Evolutionary conservation across 2,888 invertebrate species (phyloP).

Genomic region (Diabrotica balteata): DNA sequence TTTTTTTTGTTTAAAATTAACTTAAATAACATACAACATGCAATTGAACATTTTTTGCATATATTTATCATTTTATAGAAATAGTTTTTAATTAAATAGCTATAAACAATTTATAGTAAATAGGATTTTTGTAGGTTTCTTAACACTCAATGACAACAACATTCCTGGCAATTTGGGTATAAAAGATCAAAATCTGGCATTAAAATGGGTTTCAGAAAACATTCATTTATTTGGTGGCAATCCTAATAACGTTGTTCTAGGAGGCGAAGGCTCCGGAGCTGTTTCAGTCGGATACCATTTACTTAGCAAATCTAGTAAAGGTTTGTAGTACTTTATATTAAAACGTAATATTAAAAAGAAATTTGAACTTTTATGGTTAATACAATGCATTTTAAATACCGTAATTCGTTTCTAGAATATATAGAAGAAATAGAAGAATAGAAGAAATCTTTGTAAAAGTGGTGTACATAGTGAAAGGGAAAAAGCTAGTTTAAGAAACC

Average conservation of each 20-base stretch:
- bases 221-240: constrained; percentile 17
- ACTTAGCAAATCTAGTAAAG: constrained; percentile 4
- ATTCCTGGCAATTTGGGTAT: constrained; percentile 19
- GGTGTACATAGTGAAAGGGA: too few species aligned
- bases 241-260: constrained; percentile 8
- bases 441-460: too few species aligned
- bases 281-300: constrained; percentile 7
- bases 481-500: too few species aligned
- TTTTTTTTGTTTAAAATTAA: background rate
- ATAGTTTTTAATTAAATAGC: too few species aligned
- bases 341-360: too few species aligned
- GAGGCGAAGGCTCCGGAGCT: constrained; percentile 13
- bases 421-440: too few species aligned
- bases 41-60: too few species aligned
- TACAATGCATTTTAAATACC: too few species aligned
- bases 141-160: constrained; percentile 1
- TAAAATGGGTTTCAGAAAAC: constrained; percentile 17
- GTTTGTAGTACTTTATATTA: background rate
- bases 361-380: too few species aligned
- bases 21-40: too few species aligned
- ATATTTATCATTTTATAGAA: too few species aligned
- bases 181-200: constrained; percentile 19
- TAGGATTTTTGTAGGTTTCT: background rate
- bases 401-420: too few species aligned
- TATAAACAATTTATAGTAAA: background rate